Percentiles rank a stretch among this genome's conserved stretches.
phyloP scores from a whole-genome alignment of 2,888 invertebrate genomes.

The Rhagophthalmus giganteus region DNA sequence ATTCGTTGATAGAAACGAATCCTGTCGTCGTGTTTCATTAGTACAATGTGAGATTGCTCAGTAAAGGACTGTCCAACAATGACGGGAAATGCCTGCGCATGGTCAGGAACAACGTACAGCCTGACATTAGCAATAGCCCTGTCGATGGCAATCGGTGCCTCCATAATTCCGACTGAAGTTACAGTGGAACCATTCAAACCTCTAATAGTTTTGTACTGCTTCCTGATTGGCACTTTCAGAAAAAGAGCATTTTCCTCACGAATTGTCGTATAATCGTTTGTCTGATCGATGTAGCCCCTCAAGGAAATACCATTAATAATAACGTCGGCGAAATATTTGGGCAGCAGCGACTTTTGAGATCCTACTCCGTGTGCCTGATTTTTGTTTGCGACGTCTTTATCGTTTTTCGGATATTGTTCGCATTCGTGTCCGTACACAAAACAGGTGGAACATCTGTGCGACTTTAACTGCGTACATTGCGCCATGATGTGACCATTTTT shows the following conservation, averaged over 20 bases:
- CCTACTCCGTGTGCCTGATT: neutral
- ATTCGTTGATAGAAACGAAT: conserved; percentile 18
- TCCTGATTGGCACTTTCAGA: conserved; percentile 29
- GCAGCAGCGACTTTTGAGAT: conserved; percentile 6
- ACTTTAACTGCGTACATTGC: neutral
- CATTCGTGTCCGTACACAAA: neutral
- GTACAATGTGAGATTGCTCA: conserved; percentile 15
- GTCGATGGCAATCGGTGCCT: conserved; percentile 31
- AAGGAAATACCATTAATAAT: conserved; percentile 25
- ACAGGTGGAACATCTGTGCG: neutral
- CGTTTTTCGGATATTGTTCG: neutral
- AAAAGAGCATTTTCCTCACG: conserved; percentile 31
- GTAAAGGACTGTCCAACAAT: conserved; percentile 31
- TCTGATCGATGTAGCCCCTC: conserved; percentile 31
- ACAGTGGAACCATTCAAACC: conserved; percentile 30
- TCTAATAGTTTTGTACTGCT: conserved; percentile 28
- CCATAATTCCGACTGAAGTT: conserved; percentile 30
- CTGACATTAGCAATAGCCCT: conserved; percentile 28
- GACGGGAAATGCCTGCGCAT: conserved; percentile 34
- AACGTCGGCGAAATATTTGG: conserved; percentile 28
- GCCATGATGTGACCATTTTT: neutral
- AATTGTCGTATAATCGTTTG: conserved; percentile 31
- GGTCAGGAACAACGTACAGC: conserved; percentile 34
- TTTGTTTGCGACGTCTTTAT: neutral
- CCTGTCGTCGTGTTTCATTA: conserved; percentile 13